Percentiles rank a stretch among this genome's conserved stretches.
Conservation (phyloP, 2,113 vertebrate species). For the Labeo rohita region DNA sequence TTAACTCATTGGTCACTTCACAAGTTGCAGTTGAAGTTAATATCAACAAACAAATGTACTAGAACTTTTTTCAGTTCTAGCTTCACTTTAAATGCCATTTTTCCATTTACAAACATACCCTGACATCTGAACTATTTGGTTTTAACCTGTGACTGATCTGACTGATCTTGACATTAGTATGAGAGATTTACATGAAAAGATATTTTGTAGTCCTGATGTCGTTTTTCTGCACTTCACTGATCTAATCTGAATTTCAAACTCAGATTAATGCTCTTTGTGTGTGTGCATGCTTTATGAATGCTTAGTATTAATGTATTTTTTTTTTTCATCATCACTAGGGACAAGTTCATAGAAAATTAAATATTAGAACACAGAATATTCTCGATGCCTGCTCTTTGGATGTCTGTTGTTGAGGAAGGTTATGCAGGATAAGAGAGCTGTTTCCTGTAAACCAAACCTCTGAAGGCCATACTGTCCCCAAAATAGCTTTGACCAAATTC, state of each 20-base stretch:
- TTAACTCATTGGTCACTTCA: neutral
- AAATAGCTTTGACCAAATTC: neutral
- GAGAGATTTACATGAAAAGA: neutral
- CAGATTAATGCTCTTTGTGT: neutral
- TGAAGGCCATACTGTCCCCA: conserved; percentile 12
- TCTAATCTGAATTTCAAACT: neutral
- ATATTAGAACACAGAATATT: neutral
- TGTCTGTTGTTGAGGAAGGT: conserved; percentile 10
- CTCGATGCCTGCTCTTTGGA: neutral
- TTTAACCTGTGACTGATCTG: neutral
- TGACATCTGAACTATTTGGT: neutral
- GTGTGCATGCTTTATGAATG: neutral
- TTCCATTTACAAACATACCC: neutral
- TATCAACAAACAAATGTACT: neutral
- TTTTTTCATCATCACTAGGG: neutral
- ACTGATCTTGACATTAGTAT: neutral
- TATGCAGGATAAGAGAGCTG: neutral
- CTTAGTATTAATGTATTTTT: neutral
- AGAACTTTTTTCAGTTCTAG: neutral
- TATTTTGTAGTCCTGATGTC: neutral
- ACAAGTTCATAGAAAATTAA: neutral
- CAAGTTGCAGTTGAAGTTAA: neutral
- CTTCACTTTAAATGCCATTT: neutral
- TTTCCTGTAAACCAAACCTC: neutral
- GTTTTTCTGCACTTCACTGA: neutral